A percentile compares a stretch with the other conserved stretches of the same genome.
These are phyloP conservation scores for Dexiosoma caninum DNA, from an alignment of 2,888 invertebrate species.

Conservation along the genomic window DNA sequence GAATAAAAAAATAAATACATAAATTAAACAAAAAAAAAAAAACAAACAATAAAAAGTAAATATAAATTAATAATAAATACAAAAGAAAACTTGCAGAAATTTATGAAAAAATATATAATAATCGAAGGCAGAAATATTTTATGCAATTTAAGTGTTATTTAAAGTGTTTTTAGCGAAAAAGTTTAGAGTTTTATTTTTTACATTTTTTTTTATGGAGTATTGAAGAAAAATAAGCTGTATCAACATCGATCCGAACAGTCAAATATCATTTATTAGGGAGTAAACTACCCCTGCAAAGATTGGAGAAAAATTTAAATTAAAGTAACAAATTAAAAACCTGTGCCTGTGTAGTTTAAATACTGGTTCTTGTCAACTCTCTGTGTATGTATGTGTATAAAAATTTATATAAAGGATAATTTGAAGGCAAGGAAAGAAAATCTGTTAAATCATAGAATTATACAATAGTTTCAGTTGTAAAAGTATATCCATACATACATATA, in stretches of 20 bases:
- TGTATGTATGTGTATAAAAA: constrained; percentile 7
- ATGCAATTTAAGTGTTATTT: neutral
- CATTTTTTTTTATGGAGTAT: constrained; percentile 11
- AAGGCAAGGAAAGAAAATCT: neutral
- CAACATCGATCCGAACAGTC: neutral
- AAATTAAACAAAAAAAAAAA: neutral
- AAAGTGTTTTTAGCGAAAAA: neutral
- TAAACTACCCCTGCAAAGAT: constrained; percentile 51
- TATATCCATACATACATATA: neutral
- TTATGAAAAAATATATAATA: neutral
- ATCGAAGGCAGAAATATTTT: neutral
- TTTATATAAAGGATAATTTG: constrained; percentile 6
- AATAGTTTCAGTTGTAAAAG: neutral
- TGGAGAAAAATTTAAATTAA: constrained; percentile 44
- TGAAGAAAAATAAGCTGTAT: constrained; percentile 17
- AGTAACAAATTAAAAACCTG: constrained; percentile 6
- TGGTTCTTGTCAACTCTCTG: no score
- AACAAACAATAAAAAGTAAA: neutral
- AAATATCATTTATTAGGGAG: constrained; percentile 30
- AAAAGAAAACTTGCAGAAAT: constrained; percentile 16
- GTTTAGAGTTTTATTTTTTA: constrained; percentile 12
- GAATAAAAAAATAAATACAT: neutral
- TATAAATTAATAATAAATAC: constrained; percentile 16
- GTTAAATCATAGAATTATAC: neutral
- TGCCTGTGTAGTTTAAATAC: constrained; percentile 1